Conservation (phyloP, 2,797 vertebrate genomes). For the Sebastiscus albofasciatus region DNA sequence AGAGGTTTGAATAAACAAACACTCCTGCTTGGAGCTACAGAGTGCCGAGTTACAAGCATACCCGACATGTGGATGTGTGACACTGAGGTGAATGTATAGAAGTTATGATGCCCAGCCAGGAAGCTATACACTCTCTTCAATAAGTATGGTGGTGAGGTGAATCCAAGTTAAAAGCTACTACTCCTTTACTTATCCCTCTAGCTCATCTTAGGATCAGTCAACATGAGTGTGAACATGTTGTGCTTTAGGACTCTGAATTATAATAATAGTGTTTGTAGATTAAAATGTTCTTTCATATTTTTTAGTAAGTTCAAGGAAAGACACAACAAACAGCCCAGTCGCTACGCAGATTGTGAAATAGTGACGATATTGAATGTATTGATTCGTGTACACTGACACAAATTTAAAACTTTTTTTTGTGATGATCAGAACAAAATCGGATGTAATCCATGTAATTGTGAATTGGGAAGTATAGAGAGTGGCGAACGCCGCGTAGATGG, state of each 20-base stretch:
- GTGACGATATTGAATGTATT: no score
- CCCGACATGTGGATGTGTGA: conserved; percentile 31
- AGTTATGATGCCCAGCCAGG: neutral
- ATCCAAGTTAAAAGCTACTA: neutral
- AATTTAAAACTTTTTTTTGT: no score
- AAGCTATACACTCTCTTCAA: neutral
- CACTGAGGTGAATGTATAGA: conserved; percentile 9
- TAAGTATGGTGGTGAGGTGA: neutral
- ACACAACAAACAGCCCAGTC: neutral
- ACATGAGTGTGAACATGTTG: neutral
- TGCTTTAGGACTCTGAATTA: neutral
- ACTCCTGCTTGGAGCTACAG: conserved; percentile 39
- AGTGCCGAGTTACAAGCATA: conserved; percentile 11
- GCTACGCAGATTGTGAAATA: no score
- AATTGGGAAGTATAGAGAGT: no score
- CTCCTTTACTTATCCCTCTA: neutral
- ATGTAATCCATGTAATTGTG: no score
- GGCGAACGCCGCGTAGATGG: no score
- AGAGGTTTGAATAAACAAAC: conserved; percentile 61
- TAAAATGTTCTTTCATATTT: neutral
- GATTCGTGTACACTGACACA: no score
- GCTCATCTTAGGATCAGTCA: neutral
- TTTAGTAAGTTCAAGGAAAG: neutral
- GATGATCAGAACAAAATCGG: no score
- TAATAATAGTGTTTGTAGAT: neutral